Evolutionary conservation across 2,113 vertebrate genomes (phyloP).

Genomic region (Mustela lutreola): DNA sequence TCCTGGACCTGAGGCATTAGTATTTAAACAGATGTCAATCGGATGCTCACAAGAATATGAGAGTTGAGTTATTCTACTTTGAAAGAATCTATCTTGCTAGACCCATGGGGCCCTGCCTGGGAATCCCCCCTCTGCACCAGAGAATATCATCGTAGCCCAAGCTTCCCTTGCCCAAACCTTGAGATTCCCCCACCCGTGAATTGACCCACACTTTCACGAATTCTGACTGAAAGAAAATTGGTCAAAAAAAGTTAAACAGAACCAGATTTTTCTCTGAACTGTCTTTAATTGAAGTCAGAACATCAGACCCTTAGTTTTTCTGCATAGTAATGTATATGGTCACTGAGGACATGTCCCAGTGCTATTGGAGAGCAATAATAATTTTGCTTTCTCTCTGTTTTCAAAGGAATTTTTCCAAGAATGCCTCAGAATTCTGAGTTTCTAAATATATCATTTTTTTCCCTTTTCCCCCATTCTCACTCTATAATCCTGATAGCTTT

Average conservation of each 20-base stretch:
- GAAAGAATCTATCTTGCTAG: background rate
- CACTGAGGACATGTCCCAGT: background rate
- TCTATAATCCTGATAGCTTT: background rate
- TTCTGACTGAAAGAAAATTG: background rate
- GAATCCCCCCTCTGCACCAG: background rate
- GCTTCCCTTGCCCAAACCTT: background rate
- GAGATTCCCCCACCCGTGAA: background rate
- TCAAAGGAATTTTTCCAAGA: slow-evolving; percentile 42
- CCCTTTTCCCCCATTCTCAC: background rate
- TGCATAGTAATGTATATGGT: background rate
- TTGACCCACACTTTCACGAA: background rate
- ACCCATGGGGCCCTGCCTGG: background rate
- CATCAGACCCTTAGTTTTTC: background rate
- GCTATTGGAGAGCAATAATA: background rate
- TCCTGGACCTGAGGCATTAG: background rate
- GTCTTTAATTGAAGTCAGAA: background rate
- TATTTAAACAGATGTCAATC: slow-evolving; percentile 10
- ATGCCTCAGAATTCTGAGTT: slow-evolving; percentile 42
- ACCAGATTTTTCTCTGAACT: background rate
- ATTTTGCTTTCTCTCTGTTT: slow-evolving; percentile 43
- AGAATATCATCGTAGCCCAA: background rate
- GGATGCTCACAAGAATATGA: background rate
- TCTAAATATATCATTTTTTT: slow-evolving; percentile 53
- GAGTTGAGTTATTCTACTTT: background rate
- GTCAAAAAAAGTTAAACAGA: slow-evolving; percentile 8